Evolutionary conservation across 2,888 invertebrate species (phyloP).

Genomic region (Torymus texanus): DNA sequence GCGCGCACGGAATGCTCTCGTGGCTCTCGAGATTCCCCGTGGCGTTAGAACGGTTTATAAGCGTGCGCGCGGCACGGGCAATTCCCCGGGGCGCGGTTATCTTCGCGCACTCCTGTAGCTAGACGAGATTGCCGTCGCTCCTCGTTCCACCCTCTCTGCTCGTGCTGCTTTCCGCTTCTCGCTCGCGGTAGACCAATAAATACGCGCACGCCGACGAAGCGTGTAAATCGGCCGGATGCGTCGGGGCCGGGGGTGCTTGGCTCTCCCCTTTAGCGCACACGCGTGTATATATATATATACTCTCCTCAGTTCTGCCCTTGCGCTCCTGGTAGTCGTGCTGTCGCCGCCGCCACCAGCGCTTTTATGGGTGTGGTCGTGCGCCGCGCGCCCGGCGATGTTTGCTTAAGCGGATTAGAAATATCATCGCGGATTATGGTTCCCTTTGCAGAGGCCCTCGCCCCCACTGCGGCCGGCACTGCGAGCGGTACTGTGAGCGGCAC

Average conservation of each 20-base stretch:
- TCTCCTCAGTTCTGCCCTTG: no score
- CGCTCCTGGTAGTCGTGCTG: no score
- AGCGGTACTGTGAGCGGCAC: no score
- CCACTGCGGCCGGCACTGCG: no score
- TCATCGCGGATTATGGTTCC: conserved; percentile 59
- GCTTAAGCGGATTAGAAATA: conserved; percentile 70
- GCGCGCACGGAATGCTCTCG: conserved; percentile 66
- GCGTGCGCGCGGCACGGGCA: conserved; percentile 58
- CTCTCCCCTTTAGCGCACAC: conserved; percentile 39
- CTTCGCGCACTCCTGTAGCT: conserved; percentile 66
- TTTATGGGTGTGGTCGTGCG: conserved; percentile 55
- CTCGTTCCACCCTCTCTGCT: conserved; percentile 45
- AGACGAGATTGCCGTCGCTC: conserved; percentile 34
- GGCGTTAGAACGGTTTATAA: conserved; percentile 71
- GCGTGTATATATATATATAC: no score
- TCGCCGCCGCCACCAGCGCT: conserved; percentile 37
- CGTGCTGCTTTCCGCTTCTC: conserved; percentile 65
- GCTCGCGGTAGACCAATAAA: conserved; percentile 65
- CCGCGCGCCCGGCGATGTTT: conserved; percentile 54
- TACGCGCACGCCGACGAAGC: conserved; percentile 58
- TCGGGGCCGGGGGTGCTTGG: conserved; percentile 24
- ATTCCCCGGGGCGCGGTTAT: conserved; percentile 72
- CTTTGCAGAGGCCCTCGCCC: conserved; percentile 24
- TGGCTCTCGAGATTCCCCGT: conserved; percentile 69
- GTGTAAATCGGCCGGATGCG: conserved; percentile 15